These are phyloP conservation scores for Eupsilia transversa DNA, from an alignment of 2,888 invertebrate species.

Conservation along the genomic window DNA sequence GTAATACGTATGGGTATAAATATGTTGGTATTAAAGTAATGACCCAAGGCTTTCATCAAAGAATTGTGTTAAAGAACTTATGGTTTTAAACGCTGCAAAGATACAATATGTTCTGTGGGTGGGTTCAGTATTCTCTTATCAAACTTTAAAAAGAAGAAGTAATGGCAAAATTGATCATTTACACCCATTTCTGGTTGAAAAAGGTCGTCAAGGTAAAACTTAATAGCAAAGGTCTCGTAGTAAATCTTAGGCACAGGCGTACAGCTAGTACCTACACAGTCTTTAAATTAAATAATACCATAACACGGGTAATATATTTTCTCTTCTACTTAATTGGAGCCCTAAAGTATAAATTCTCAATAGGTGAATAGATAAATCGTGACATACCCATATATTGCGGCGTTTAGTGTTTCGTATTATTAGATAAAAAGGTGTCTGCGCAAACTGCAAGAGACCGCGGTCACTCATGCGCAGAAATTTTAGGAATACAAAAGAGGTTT, in stretches of 20 bases:
- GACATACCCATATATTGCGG: conserved; percentile 73
- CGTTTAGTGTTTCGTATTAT: conserved; percentile 67
- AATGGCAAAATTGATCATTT: not conserved
- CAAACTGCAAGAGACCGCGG: conserved; percentile 64
- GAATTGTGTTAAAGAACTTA: not conserved
- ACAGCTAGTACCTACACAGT: conserved; percentile 18
- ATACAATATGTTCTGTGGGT: not conserved
- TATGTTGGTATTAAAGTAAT: not conserved
- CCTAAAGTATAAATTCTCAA: conserved; percentile 67
- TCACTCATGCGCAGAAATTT: conserved; percentile 23
- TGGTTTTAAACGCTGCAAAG: not conserved
- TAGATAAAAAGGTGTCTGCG: conserved; percentile 63
- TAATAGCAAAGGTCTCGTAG: conserved; percentile 4
- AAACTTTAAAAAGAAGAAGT: not conserved
- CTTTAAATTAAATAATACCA: conserved; percentile 68
- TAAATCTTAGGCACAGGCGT: conserved; percentile 18
- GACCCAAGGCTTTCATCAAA: not conserved
- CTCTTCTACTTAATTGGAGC: conserved; percentile 62
- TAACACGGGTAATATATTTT: conserved; percentile 64
- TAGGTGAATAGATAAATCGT: conserved; percentile 72
- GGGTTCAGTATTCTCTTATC: not conserved
- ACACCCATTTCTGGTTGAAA: not conserved
- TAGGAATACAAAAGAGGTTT: conserved; percentile 18
- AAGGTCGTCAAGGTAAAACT: not conserved
- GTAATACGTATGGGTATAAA: too few species aligned